Base-by-base conservation (phyloP, 2,888 invertebrate genomes). In the Rugalucina vietnamica region DNA sequence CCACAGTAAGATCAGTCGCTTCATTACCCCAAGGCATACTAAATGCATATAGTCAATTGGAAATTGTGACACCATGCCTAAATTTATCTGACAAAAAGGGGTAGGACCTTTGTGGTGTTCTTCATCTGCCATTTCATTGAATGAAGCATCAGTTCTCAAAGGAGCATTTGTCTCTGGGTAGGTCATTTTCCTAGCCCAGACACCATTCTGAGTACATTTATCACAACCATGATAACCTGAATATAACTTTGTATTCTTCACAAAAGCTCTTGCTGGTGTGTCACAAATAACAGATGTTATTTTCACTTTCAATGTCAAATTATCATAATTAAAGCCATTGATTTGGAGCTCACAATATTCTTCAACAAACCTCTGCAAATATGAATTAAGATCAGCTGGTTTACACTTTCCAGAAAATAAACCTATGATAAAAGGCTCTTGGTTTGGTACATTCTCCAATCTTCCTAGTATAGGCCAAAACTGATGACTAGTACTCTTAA, bases 81-180 rank as follows among this genome's bases (percentile, higher is more conserved):
- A 27, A 18, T 36, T 36, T 39, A 60, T 24, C 12, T 49, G 12
- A 5, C n/a, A n/a, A 60, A 76, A 76, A 60, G 76, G 76, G 34
- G 89, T 78, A n/a, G 78, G 49, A 21, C 76, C 82, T 29, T 82
- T 74, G 73, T 92, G 91, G 49, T 88, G 89, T 50, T 87, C 88
- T 36, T 88, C 86, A 79, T 90, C 82, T 36, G 24, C 24, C 72
- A 78, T 81, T 49, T 79, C 83, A 54, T 76, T 12, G 80, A 91
- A 90, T 18, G 70, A 39, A 4, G 49, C 32, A 79, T 91, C 86
- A 65, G 86, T 88, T 57, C 88, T 27, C 36, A 83, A 43, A 32
- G 73, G 37, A 29, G 83, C 77, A 82, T 88, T 74, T 4, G 76
- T 76, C 24, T 34, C 76, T 37, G 84, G 89, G 71, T 83, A 89